These are phyloP conservation scores for Eira barbara DNA, from an alignment of 2,113 vertebrate species.

Conservation along the genomic window DNA sequence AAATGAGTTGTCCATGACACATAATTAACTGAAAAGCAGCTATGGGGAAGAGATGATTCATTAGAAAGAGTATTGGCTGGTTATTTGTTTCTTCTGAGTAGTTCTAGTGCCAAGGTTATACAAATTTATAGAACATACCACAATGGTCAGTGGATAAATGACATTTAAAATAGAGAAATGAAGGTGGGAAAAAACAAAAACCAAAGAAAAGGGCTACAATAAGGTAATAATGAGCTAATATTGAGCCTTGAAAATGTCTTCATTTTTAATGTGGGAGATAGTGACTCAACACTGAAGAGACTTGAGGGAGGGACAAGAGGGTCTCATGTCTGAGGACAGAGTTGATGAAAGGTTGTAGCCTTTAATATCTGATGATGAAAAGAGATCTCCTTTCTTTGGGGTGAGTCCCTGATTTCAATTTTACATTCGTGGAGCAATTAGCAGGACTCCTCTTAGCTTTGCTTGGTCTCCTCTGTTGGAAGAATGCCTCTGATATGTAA, in stretches of 20 bases:
- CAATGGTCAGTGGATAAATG: neutral
- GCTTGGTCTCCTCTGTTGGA: constrained; percentile 48
- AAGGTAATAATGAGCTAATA: neutral
- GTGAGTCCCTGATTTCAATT: constrained; percentile 66
- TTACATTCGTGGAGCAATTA: constrained; percentile 72
- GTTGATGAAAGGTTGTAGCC: constrained; percentile 65
- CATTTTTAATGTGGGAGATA: neutral
- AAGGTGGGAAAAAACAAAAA: neutral
- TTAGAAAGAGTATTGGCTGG: neutral
- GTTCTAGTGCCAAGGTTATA: neutral
- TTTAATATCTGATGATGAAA: constrained; percentile 76
- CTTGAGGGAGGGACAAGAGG: neutral
- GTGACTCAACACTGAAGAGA: neutral
- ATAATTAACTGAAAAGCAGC: neutral
- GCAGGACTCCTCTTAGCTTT: constrained; percentile 54
- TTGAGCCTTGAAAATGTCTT: constrained; percentile 2
- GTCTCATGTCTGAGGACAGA: neutral
- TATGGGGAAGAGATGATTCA: neutral
- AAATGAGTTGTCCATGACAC: neutral
- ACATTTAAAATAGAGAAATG: neutral
- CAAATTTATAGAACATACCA: neutral
- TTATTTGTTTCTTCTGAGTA: neutral
- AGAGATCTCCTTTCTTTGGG: constrained; percentile 50
- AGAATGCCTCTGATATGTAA: constrained; percentile 79
- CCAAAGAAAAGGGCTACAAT: neutral